Conservation (phyloP, 2,113 vertebrate genomes). For the Colius striatus region DNA sequence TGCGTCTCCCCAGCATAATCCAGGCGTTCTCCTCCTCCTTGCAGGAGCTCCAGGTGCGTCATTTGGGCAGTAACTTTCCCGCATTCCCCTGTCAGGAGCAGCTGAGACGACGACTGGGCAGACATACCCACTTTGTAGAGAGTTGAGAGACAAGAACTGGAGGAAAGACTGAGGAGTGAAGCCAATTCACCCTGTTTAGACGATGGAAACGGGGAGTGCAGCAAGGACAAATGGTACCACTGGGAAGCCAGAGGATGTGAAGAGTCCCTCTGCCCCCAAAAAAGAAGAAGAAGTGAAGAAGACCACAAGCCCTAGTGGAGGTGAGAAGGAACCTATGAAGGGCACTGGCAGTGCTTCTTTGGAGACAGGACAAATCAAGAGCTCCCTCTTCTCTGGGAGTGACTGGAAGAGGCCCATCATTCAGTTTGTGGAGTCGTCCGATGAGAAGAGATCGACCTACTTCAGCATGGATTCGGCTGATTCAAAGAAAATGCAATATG, state of each 20-base stretch:
- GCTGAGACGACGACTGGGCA: not conserved
- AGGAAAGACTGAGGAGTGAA: not conserved
- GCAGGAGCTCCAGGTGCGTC: conserved; percentile 63
- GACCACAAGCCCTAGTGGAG: conserved; percentile 23
- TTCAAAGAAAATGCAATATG: conserved; percentile 69
- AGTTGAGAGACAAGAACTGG: not conserved
- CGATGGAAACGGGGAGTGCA: conserved; percentile 69
- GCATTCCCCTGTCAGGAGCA: not conserved
- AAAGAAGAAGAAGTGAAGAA: conserved; percentile 73
- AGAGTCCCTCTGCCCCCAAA: conserved; percentile 30
- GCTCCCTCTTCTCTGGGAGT: conserved; percentile 68
- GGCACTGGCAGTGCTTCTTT: conserved; percentile 14
- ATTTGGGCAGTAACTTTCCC: not conserved
- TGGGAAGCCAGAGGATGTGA: conserved; percentile 65
- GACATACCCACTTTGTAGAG: not conserved
- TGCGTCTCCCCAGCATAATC: conserved; percentile 30
- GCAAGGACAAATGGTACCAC: conserved; percentile 62
- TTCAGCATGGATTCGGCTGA: conserved; percentile 80
- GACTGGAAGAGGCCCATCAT: conserved; percentile 82
- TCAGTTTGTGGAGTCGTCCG: conserved; percentile 79
- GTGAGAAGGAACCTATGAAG: conserved; percentile 65
- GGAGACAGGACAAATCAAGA: conserved; percentile 74
- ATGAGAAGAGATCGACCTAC: conserved; percentile 79
- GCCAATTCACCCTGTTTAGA: accelerated
- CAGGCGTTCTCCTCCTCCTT: conserved; percentile 41